phyloP scores from a whole-genome alignment of 2,888 invertebrate species.

The Ormyrus rosae region DNA sequence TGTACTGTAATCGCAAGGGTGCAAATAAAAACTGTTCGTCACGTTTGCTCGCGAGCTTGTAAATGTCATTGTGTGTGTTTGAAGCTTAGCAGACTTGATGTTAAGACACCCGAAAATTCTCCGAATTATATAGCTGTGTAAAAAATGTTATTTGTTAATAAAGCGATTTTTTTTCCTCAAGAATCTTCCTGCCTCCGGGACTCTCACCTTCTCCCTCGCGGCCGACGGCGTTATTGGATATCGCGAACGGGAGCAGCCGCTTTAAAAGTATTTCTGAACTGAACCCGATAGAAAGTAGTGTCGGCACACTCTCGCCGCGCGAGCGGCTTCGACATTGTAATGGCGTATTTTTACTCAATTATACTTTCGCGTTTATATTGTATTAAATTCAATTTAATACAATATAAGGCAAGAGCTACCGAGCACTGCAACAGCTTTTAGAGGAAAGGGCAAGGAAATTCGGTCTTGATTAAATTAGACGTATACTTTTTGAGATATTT shows the following conservation, averaged over 20 bases:
- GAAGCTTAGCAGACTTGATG: not conserved
- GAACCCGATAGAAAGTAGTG: slow-evolving; percentile 55
- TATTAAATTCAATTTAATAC: no score
- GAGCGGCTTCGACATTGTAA: slow-evolving; percentile 28
- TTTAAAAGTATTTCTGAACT: slow-evolving; percentile 32
- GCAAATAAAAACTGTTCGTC: no score
- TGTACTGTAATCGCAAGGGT: no score
- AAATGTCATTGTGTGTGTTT: not conserved
- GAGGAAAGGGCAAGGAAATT: no score
- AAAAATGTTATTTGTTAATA: slow-evolving; percentile 42
- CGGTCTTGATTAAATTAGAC: no score
- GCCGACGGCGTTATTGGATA: not conserved
- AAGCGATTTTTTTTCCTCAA: slow-evolving; percentile 22
- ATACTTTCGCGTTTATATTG: not conserved
- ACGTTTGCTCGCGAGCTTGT: not conserved
- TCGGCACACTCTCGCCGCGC: slow-evolving; percentile 16
- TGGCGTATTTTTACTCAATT: slow-evolving; percentile 10
- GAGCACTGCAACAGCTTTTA: no score
- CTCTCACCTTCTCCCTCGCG: slow-evolving; percentile 32
- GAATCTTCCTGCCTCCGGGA: not conserved
- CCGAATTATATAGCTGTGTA: slow-evolving; percentile 20
- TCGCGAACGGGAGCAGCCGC: slow-evolving; percentile 54
- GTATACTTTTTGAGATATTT: no score
- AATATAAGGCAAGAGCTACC: no score
- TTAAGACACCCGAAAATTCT: not conserved